phyloP scores from a whole-genome alignment of 2,888 invertebrate genomes.

The Geotrupes spiniger region DNA sequence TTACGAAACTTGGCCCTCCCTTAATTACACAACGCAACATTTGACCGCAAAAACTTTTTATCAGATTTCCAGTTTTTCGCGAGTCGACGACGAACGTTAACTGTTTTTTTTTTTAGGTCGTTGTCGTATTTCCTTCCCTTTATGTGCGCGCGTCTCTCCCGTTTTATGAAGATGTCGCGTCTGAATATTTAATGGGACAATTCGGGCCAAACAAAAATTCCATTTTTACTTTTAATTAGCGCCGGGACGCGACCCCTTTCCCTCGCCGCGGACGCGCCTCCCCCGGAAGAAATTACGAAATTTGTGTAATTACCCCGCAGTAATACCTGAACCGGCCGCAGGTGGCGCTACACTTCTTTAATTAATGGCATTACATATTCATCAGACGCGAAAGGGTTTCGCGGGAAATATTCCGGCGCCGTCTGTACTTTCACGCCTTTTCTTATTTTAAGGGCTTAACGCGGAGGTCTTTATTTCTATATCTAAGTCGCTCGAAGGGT shows the following conservation, averaged over 20 bases:
- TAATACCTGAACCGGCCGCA: constrained; percentile 47
- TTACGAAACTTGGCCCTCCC: too few relatives aligned
- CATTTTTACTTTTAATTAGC: constrained; percentile 51
- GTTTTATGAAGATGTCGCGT: constrained; percentile 8
- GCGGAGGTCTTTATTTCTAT: too few relatives aligned
- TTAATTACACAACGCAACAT: too few relatives aligned
- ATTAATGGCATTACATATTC: constrained; percentile 53
- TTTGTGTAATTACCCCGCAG: constrained; percentile 48
- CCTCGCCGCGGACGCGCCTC: constrained; percentile 32
- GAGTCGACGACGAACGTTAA: too few relatives aligned
- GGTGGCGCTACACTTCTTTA: constrained; percentile 50
- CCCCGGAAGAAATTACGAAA: constrained; percentile 47
- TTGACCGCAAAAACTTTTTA: too few relatives aligned
- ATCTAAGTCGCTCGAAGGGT: too few relatives aligned
- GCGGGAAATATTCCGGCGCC: constrained; percentile 22
- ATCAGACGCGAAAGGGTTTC: constrained; percentile 38
- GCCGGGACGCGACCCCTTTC: constrained; percentile 29
- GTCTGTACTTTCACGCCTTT: constrained; percentile 23
- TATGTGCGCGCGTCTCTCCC: background rate
- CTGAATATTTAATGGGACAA: constrained; percentile 49
- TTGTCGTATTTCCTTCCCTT: too few relatives aligned
- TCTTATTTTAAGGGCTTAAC: constrained; percentile 8
- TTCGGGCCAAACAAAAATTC: constrained; percentile 48
- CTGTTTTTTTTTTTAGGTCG: too few relatives aligned
- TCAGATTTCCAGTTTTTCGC: too few relatives aligned